Conservation (phyloP, 2,113 vertebrate species). For the Brachyistius frenatus region DNA sequence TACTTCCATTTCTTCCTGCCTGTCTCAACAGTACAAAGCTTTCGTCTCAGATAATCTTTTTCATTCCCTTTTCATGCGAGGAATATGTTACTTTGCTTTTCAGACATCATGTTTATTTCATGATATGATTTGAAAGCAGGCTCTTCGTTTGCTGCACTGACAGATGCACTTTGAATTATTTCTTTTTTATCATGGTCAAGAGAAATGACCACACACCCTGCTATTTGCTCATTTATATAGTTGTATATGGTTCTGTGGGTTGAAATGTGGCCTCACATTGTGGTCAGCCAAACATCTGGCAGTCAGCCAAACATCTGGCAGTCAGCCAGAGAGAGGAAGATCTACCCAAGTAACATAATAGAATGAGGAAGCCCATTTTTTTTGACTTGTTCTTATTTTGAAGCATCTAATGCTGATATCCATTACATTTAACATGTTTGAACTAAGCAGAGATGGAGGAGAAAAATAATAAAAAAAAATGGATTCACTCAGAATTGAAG, state of each 20-base stretch:
- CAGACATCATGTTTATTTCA: background rate
- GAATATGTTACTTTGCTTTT: background rate
- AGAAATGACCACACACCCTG: constrained; percentile 1
- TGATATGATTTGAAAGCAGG: background rate
- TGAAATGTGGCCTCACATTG: constrained; percentile 24
- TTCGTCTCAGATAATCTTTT: background rate
- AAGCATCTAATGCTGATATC: background rate
- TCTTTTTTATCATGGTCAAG: background rate
- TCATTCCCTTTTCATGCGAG: background rate
- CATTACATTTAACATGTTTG: background rate
- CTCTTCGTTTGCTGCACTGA: constrained; percentile 18
- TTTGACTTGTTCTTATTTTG: constrained; percentile 1
- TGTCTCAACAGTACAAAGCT: background rate
- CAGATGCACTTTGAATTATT: constrained; percentile 18
- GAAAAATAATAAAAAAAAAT: background rate
- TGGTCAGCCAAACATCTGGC: constrained; percentile 18
- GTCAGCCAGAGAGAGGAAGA: constrained; percentile 8
- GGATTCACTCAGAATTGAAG: constrained; percentile 37
- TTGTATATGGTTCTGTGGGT: constrained; percentile 1
- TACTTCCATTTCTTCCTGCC: background rate
- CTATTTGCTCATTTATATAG: constrained; percentile 24
- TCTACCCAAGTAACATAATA: constrained; percentile 1
- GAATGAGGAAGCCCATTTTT: constrained; percentile 1
- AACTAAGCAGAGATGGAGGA: background rate
- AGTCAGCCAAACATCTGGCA: constrained; percentile 6